Conservation (phyloP, 2,113 vertebrate genomes). For the Gopherus flavomarginatus region DNA sequence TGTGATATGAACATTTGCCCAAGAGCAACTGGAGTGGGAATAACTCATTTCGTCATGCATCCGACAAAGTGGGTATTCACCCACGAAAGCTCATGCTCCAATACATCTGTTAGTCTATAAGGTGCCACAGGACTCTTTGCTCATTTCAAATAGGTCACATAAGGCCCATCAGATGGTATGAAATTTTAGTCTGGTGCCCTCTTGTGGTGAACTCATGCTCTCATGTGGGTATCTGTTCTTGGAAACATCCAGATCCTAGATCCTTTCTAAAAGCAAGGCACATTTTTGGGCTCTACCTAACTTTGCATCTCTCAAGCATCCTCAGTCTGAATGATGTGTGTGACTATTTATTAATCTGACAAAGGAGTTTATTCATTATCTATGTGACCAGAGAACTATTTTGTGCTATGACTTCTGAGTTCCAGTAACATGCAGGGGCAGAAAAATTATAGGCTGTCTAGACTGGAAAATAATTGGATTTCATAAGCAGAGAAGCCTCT, state of each 20-base stretch:
- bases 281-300: not conserved
- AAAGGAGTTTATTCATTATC: not conserved
- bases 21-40: not conserved
- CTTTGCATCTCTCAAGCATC: not conserved
- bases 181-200: not conserved
- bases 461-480: not conserved
- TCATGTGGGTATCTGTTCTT: not conserved
- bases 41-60: not conserved
- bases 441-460: not conserved
- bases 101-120: too few species aligned
- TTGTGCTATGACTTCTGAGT: not conserved
- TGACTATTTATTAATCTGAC: not conserved
- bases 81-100: too few species aligned
- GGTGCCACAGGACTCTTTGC: too few species aligned
- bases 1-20: not conserved
- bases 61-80: too few species aligned
- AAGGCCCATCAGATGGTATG: not conserved
- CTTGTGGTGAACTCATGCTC: not conserved
- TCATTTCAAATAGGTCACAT: rapidly evolving
- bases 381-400: not conserved
- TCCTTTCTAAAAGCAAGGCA: not conserved
- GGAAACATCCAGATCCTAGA: not conserved
- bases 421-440: not conserved
- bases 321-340: not conserved
- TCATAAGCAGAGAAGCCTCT: not conserved